Conservation (phyloP, 2,113 vertebrate species). For the Chloroceryle aenea region DNA sequence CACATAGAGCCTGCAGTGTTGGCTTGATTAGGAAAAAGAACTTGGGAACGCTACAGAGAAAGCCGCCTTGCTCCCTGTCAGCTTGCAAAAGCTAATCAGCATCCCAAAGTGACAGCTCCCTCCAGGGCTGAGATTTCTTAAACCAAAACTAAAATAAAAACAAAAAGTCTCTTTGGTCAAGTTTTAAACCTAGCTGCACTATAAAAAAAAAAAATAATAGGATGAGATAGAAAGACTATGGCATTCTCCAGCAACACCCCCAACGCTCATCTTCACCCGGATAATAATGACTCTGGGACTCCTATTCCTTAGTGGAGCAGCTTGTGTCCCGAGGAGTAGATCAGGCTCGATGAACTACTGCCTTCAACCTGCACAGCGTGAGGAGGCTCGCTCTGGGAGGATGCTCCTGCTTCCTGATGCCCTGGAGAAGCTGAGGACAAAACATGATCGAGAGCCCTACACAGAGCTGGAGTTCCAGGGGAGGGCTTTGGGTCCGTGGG, state of each 20-base stretch:
- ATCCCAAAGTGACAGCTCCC: slow-evolving; percentile 50
- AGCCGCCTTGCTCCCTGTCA: slow-evolving; percentile 8
- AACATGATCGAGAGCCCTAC: neutral
- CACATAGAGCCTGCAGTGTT: slow-evolving; percentile 17
- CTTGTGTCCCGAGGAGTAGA: slow-evolving; percentile 14
- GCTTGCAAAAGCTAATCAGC: slow-evolving; percentile 45
- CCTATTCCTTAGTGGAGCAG: neutral
- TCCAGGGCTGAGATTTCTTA: neutral
- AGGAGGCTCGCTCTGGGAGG: neutral
- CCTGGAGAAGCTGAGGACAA: slow-evolving; percentile 31
- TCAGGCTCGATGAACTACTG: slow-evolving; percentile 17
- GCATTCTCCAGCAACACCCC: neutral
- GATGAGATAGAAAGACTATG: neutral
- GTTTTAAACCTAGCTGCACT: neutral
- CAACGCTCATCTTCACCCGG: neutral
- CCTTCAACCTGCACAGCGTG: neutral
- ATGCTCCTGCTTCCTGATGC: neutral
- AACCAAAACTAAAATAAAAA: slow-evolving; percentile 16
- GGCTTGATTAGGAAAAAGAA: slow-evolving; percentile 40
- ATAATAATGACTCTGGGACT: neutral
- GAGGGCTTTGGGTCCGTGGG: neutral
- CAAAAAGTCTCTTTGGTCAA: neutral
- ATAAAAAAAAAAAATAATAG: neutral
- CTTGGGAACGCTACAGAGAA: slow-evolving; percentile 23
- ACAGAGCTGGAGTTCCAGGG: neutral